Evolutionary conservation across 2,888 invertebrate genomes (phyloP).

Genomic region (Pammene aurita): DNA sequence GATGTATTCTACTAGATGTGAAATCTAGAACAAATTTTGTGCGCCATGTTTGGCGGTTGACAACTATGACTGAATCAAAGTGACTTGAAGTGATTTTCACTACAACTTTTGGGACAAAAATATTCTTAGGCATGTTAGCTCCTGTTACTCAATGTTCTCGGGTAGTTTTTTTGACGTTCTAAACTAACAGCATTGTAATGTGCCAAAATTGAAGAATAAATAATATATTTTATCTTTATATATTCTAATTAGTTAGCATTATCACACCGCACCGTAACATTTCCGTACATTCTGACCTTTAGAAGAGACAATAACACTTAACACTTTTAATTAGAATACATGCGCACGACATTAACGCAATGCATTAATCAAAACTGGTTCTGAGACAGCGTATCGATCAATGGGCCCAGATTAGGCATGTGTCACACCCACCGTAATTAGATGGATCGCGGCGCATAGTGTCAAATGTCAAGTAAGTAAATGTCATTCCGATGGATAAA

Average conservation of each 20-base stretch:
- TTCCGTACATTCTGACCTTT: conserved; percentile 27
- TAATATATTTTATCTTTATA: not conserved
- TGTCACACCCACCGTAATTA: conserved; percentile 78
- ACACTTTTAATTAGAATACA: conserved; percentile 65
- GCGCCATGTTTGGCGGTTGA: too few relatives aligned
- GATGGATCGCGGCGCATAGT: conserved; percentile 70
- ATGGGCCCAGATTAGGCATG: conserved; percentile 63
- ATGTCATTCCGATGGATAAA: conserved; percentile 61
- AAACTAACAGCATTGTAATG: too few relatives aligned
- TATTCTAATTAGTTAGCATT: too few relatives aligned
- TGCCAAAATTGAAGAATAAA: too few relatives aligned
- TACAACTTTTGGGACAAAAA: too few relatives aligned
- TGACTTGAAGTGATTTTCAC: too few relatives aligned
- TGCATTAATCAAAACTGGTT: conserved; percentile 72
- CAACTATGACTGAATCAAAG: too few relatives aligned
- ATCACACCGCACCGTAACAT: conserved; percentile 9
- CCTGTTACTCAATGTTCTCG: too few relatives aligned
- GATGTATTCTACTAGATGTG: too few relatives aligned
- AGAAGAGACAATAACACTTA: conserved; percentile 27
- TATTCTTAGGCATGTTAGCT: too few relatives aligned
- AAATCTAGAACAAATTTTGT: too few relatives aligned
- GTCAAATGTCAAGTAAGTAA: conserved; percentile 77
- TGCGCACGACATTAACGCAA: conserved; percentile 66
- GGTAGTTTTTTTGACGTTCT: too few relatives aligned
- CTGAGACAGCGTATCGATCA: conserved; percentile 60